Conservation (phyloP, 2,113 vertebrate genomes). For the Crypturellus undulatus region DNA sequence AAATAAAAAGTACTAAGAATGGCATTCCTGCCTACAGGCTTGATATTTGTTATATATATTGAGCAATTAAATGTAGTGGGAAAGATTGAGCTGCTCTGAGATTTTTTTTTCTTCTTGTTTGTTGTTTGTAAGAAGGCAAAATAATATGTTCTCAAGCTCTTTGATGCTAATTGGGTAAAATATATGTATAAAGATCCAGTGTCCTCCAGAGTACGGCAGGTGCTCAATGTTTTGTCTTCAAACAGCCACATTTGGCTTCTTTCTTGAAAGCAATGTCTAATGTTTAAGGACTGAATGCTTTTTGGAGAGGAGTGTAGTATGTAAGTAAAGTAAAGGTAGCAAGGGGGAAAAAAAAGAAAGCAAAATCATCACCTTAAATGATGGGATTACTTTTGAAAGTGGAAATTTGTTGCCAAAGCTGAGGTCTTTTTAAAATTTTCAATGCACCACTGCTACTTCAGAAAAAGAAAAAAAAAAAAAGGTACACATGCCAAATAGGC, state of each 20-base stretch:
- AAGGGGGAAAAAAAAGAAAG: not conserved
- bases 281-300: not conserved
- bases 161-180: conserved; percentile 77
- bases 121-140: conserved; percentile 9
- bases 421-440: conserved; percentile 21
- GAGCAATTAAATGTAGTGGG: conserved; percentile 67
- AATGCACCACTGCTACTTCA: not conserved
- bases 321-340: not conserved
- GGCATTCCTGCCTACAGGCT: conserved; percentile 76
- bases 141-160: conserved; percentile 44
- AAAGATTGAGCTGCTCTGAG: conserved; percentile 23
- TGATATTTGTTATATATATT: conserved; percentile 82
- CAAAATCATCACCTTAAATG: conserved; percentile 43
- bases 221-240: conserved; percentile 60
- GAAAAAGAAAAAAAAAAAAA: not conserved
- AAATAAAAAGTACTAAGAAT: conserved; percentile 74
- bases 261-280: conserved; percentile 19
- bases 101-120: not conserved
- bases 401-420: not conserved
- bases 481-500: not conserved
- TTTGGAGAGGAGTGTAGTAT: not conserved
- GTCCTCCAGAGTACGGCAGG: conserved; percentile 66
- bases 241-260: conserved; percentile 19
- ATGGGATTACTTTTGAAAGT: conserved; percentile 33
- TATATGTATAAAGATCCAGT: conserved; percentile 58